Conservation (phyloP, 2,113 vertebrate species). For the Heterotis niloticus region DNA sequence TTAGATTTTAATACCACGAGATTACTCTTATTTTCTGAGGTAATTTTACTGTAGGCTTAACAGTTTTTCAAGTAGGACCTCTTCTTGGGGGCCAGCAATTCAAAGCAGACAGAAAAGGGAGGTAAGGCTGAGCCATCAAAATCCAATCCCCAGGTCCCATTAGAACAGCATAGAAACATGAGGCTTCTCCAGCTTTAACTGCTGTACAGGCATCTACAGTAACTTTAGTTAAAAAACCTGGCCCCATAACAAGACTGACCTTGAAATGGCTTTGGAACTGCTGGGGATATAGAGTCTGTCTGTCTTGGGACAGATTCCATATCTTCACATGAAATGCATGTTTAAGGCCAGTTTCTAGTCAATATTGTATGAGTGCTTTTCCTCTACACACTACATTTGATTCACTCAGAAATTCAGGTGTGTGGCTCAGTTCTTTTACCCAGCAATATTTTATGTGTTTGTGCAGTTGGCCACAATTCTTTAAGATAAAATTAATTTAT, state of each 20-base stretch:
- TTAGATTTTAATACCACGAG: background rate
- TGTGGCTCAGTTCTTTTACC: background rate
- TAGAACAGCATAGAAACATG: constrained; percentile 18
- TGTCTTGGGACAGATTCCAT: background rate
- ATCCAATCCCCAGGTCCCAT: background rate
- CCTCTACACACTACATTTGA: background rate
- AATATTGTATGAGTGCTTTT: background rate
- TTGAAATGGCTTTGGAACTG: constrained; percentile 24
- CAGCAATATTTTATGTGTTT: background rate
- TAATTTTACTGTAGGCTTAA: background rate
- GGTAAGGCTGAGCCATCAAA: background rate
- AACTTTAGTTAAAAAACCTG: constrained; percentile 29
- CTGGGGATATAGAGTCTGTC: too few species aligned
- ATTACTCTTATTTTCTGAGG: background rate
- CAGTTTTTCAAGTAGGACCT: background rate
- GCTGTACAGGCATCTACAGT: constrained; percentile 13
- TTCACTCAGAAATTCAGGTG: constrained; percentile 7
- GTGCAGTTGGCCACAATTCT: background rate
- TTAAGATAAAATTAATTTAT: background rate
- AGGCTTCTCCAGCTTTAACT: constrained; percentile 27
- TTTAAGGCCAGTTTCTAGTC: background rate
- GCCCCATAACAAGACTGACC: constrained; percentile 32
- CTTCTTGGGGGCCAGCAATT: constrained; percentile 16
- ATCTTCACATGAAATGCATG: background rate
- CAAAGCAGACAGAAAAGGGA: background rate